Percentiles rank a stretch among this genome's conserved stretches.
Evolutionary conservation across 2,113 vertebrate species (phyloP).

Genomic region (Chrysemys picta): DNA sequence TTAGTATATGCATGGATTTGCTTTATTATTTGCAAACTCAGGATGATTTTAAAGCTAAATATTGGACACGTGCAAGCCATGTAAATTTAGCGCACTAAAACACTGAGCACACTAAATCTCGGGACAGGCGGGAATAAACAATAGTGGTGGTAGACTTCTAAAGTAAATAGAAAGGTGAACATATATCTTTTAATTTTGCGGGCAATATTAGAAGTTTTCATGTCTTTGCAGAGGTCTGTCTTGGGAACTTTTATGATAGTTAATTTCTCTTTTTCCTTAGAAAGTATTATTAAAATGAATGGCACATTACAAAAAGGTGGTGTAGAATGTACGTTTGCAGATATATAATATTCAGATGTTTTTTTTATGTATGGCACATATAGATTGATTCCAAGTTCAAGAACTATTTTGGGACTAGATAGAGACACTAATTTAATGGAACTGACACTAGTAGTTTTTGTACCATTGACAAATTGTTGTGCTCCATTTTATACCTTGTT

Average conservation of each 20-base stretch:
- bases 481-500: slow-evolving; percentile 77
- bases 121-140: background rate
- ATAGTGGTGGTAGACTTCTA: slow-evolving; percentile 62
- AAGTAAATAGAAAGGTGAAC: slow-evolving; percentile 47
- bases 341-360: slow-evolving; percentile 74
- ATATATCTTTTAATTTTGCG: slow-evolving; percentile 70
- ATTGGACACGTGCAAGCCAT: slow-evolving; percentile 56
- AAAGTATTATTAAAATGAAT: slow-evolving; percentile 68
- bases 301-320: slow-evolving; percentile 71
- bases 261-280: slow-evolving; percentile 68
- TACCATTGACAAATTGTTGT: slow-evolving; percentile 72
- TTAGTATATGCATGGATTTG: slow-evolving; percentile 32
- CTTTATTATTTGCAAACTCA: slow-evolving; percentile 78
- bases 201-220: slow-evolving; percentile 73
- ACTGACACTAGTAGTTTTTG: slow-evolving; percentile 78
- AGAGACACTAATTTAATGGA: slow-evolving; percentile 75
- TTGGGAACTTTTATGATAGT: slow-evolving; percentile 62
- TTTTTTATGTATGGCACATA: slow-evolving; percentile 78
- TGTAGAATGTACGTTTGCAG: slow-evolving; percentile 76
- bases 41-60: slow-evolving; percentile 76
- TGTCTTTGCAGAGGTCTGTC: slow-evolving; percentile 60
- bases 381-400: slow-evolving; percentile 72
- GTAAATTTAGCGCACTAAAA: background rate
- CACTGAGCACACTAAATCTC: slow-evolving; percentile 56
- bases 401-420: slow-evolving; percentile 80